A percentile compares a stretch with the other conserved stretches of the same genome.
phyloP scores from a whole-genome alignment of 2,113 vertebrate genomes.

The Nibea coibor region DNA sequence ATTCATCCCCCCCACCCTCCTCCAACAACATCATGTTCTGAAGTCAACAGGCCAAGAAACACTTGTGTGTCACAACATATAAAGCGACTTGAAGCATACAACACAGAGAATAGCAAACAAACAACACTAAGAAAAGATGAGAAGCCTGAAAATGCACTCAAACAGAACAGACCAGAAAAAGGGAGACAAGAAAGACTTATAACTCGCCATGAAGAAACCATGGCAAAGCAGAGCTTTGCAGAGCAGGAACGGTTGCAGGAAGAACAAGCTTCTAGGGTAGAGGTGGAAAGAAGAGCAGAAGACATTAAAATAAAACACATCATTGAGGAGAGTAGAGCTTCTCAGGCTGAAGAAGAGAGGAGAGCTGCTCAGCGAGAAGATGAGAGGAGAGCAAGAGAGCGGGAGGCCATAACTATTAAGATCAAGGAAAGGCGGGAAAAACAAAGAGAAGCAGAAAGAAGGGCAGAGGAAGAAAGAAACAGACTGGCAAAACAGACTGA shows the following conservation, averaged over 20 bases:
- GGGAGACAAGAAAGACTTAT: slow-evolving; percentile 38
- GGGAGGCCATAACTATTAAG: slow-evolving; percentile 54
- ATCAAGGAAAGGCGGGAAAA: slow-evolving; percentile 63
- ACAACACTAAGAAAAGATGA: slow-evolving; percentile 22
- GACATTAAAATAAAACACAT: slow-evolving; percentile 54
- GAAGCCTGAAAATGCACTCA: background rate
- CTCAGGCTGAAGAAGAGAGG: slow-evolving; percentile 63
- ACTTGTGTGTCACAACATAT: slow-evolving; percentile 11
- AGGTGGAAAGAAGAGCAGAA: slow-evolving; percentile 35
- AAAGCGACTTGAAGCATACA: background rate
- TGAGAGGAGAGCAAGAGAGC: slow-evolving; percentile 67
- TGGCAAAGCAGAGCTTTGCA: background rate
- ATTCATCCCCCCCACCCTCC: slow-evolving; percentile 11
- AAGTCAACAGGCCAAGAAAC: slow-evolving; percentile 25
- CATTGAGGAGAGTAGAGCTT: slow-evolving; percentile 63
- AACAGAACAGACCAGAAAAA: slow-evolving; percentile 9
- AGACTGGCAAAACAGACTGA: slow-evolving; percentile 32
- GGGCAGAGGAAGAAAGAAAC: slow-evolving; percentile 51
- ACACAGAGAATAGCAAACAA: slow-evolving; percentile 24
- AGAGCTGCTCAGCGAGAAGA: slow-evolving; percentile 63
- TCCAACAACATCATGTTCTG: slow-evolving; percentile 25
- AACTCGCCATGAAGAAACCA: slow-evolving; percentile 35
- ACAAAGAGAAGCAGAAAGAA: slow-evolving; percentile 61
- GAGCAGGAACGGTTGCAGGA: slow-evolving; percentile 9
- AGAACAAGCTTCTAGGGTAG: background rate